Evolutionary conservation across 1,140 invertebrate genomes (phyloP).

Genomic region (Plectrocnemia conspersa): DNA sequence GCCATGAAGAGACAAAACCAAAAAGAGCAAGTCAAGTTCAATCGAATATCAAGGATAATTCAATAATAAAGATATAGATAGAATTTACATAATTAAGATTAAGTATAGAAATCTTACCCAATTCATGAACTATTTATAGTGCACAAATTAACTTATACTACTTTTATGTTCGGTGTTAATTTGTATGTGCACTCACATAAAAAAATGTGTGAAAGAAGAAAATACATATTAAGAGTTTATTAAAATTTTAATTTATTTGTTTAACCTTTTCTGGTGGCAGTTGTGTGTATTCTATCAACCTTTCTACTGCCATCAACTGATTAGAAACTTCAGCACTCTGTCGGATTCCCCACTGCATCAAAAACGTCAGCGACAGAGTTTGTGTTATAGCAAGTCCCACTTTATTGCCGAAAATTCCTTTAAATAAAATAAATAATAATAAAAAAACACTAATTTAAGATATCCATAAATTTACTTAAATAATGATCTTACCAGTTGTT

Average conservation of each 20-base stretch:
- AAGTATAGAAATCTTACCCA: no score
- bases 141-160: constrained; percentile 11
- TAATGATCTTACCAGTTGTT: constrained; percentile 12
- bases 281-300: constrained; percentile 69
- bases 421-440: constrained; percentile 27
- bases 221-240: no score
- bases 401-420: constrained; percentile 50
- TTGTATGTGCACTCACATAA: constrained; percentile 11
- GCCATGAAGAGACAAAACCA: no score
- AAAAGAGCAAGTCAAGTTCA: no score
- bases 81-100: no score
- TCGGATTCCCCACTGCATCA: constrained; percentile 78
- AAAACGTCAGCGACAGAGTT: constrained; percentile 70
- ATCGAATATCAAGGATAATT: no score
- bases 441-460: background rate
- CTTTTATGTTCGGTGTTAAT: background rate
- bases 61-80: no score
- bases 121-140: no score
- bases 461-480: background rate
- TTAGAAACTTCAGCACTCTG: constrained; percentile 78
- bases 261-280: constrained; percentile 58
- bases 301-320: constrained; percentile 74
- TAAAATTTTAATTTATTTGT: no score
- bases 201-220: background rate
- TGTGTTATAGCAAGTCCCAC: constrained; percentile 84